phyloP scores from a whole-genome alignment of 2,113 vertebrate species.

The Notothenia coriiceps region DNA sequence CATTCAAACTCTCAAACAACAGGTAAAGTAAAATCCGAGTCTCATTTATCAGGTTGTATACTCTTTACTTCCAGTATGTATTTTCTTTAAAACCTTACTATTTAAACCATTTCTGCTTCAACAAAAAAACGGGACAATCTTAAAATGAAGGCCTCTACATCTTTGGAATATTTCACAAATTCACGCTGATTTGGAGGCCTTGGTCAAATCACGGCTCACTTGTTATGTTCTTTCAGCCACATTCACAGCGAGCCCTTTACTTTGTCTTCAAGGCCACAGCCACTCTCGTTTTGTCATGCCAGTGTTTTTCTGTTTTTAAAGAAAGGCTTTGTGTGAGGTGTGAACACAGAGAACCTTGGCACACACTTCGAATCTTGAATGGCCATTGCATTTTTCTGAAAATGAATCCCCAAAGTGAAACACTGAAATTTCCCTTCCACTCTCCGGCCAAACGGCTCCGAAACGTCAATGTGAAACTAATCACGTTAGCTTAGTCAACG shows the following conservation, averaged over 20 bases:
- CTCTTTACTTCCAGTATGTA: no score
- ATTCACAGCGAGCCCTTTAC: not conserved
- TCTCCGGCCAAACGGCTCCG: constrained; percentile 14
- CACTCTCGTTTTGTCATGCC: not conserved
- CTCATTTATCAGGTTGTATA: no score
- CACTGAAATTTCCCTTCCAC: constrained; percentile 19
- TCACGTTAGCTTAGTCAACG: constrained; percentile 28
- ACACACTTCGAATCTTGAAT: constrained; percentile 36
- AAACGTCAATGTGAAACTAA: constrained; percentile 38
- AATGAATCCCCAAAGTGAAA: constrained; percentile 14
- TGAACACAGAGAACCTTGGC: constrained; percentile 38
- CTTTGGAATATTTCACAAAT: not conserved
- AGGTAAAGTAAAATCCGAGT: no score
- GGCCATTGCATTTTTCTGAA: constrained; percentile 22
- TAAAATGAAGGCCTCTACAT: not conserved
- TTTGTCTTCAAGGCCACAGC: constrained; percentile 37
- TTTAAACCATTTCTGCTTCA: not conserved
- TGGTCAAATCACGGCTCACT: constrained; percentile 2
- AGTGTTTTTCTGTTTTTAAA: constrained; percentile 34
- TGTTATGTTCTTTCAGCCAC: not conserved
- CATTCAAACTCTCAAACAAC: no score
- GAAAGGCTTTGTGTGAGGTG: constrained; percentile 31
- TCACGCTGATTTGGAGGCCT: not conserved
- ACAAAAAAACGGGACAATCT: not conserved
- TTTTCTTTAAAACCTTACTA: no score